A percentile compares a stretch with the other conserved stretches of the same genome.
Evolutionary conservation across 2,113 vertebrate genomes (phyloP).

Genomic region (Prolemur simus): DNA sequence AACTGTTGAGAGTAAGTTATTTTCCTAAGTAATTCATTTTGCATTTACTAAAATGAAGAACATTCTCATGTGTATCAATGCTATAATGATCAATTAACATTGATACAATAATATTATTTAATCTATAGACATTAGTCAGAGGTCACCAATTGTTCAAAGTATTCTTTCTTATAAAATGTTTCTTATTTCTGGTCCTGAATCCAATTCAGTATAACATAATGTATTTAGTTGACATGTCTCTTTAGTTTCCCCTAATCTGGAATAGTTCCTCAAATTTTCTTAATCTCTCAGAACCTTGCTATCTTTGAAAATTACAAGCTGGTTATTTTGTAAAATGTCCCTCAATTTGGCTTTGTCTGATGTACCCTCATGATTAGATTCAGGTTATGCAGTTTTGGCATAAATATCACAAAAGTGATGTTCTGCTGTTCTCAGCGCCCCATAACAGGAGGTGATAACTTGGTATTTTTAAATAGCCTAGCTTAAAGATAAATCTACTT

Average conservation of each 20-base stretch:
- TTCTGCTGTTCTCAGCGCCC: not conserved
- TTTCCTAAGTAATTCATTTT: not conserved
- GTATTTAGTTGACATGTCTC: not conserved
- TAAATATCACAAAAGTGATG: not conserved
- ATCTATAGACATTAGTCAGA: not conserved
- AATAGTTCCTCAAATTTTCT: not conserved
- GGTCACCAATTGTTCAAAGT: not conserved
- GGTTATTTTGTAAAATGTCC: not conserved
- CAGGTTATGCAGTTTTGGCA: not conserved
- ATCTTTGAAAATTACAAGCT: not conserved
- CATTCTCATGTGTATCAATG: not conserved
- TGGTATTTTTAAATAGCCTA: not conserved
- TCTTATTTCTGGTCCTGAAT: not conserved
- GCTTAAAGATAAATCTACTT: not conserved
- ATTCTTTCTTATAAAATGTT: not conserved
- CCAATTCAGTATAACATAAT: not conserved
- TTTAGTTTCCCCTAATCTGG: not conserved
- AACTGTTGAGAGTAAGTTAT: not conserved
- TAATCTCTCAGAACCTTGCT: not conserved
- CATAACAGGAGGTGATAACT: rapidly evolving
- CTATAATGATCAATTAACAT: not conserved
- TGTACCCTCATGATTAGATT: not conserved
- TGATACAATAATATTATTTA: not conserved
- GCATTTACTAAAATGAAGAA: not conserved
- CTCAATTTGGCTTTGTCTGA: not conserved